phyloP scores from a whole-genome alignment of 2,113 vertebrate species.

The Polypterus bichir region DNA sequence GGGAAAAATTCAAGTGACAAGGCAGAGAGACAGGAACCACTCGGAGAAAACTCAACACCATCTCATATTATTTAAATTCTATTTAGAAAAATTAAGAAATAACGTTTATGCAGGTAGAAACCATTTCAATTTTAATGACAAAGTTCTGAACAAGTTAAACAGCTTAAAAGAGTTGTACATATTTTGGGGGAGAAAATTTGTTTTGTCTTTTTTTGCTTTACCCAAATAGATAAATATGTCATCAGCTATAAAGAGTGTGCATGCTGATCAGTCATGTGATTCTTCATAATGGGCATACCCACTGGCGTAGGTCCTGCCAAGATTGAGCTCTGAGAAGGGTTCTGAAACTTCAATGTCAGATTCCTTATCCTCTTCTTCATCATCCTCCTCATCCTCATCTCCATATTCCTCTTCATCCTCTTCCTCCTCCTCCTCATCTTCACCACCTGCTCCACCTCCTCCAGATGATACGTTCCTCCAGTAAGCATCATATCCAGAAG shows the following conservation, averaged over 20 bases:
- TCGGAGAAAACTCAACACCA: too few species aligned
- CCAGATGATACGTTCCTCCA: conserved; percentile 68
- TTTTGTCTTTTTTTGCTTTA: not conserved
- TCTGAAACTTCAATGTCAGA: conserved; percentile 51
- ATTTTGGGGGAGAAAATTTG: too few species aligned
- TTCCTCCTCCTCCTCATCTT: conserved; percentile 47
- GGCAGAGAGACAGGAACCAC: too few species aligned
- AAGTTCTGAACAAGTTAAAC: too few species aligned
- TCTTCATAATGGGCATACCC: conserved; percentile 62
- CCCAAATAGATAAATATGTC: not conserved
- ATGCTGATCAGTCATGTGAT: conserved; percentile 34
- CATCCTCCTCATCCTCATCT: conserved; percentile 67
- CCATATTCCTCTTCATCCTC: conserved; percentile 63
- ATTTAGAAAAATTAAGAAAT: too few species aligned
- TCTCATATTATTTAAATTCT: too few species aligned
- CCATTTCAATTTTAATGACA: too few species aligned
- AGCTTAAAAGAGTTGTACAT: too few species aligned
- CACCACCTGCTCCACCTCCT: conserved; percentile 21
- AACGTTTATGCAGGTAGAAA: too few species aligned
- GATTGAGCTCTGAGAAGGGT: conserved; percentile 59
- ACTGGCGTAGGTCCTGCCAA: conserved; percentile 62
- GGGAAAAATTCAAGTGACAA: too few species aligned
- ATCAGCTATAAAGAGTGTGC: not conserved
- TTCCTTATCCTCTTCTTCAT: conserved; percentile 59
- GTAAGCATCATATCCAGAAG: conserved; percentile 76